Evolutionary conservation across 2,888 invertebrate genomes (phyloP).

Genomic region (Dioctria linearis): DNA sequence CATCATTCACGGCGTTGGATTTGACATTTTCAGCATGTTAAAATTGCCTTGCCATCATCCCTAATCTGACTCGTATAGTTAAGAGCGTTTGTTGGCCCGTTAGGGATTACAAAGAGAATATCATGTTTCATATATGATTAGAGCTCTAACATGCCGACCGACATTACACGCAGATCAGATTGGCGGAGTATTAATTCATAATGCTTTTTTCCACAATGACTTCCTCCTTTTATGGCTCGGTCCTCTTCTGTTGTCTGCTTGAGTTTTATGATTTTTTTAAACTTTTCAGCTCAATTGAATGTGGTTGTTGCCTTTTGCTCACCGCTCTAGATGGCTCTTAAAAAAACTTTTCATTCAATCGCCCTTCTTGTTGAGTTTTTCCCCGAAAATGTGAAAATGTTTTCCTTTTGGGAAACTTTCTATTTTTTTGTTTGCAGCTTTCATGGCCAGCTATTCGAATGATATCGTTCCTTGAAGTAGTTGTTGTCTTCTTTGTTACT

Average conservation of each 20-base stretch:
- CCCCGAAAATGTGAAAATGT: background rate
- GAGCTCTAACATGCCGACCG: slow-evolving; percentile 20
- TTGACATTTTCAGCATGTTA: slow-evolving; percentile 55
- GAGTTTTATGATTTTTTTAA: slow-evolving; percentile 48
- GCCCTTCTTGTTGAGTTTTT: background rate
- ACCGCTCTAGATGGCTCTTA: slow-evolving; percentile 1
- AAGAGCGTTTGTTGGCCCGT: slow-evolving; percentile 2
- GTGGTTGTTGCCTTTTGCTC: slow-evolving; percentile 11
- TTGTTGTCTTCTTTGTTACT: slow-evolving; percentile 33
- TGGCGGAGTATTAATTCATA: background rate
- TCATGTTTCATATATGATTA: slow-evolving; percentile 57
- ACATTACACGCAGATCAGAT: background rate
- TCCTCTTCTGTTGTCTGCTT: slow-evolving; percentile 19
- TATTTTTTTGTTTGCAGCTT: background rate
- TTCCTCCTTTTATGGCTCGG: background rate
- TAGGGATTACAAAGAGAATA: slow-evolving; percentile 34
- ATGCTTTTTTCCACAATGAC: background rate
- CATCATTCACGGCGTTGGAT: slow-evolving; percentile 53
- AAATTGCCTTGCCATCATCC: slow-evolving; percentile 35
- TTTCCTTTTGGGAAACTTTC: slow-evolving; percentile 25
- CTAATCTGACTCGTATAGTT: slow-evolving; percentile 19
- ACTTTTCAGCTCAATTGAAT: slow-evolving; percentile 48
- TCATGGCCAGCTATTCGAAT: slow-evolving; percentile 19
- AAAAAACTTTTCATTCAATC: slow-evolving; percentile 31
- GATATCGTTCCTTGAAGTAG: slow-evolving; percentile 11